Evolutionary conservation across 1,140 invertebrate species (phyloP), one percentile per base, ranked within the genome.

Genomic region (Penaeus japonicus): DNA sequence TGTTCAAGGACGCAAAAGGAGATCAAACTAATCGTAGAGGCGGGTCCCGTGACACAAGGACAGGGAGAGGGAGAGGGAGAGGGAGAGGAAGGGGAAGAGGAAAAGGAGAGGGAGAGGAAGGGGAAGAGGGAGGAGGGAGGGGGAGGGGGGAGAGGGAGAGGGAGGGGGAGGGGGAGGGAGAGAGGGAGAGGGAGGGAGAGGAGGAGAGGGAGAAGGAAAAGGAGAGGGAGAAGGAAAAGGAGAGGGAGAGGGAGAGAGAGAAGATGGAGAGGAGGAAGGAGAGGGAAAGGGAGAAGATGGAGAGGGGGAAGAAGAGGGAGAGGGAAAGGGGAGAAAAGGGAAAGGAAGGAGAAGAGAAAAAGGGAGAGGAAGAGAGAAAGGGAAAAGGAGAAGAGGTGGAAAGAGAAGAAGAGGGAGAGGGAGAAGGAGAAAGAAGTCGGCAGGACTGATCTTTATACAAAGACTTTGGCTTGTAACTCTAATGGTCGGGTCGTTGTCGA

Each of bases 351-450:
- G 57, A 59, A n/a, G n/a, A n/a, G n/a, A n/a, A 59, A n/a, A 59
- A n/a, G n/a, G 57, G n/a, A n/a, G n/a, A 83, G 83, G 84, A 90
- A 89, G 90, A 80, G 84, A 83, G 89, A 81, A 80, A 81, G 86
- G 89, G 80, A 85, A 62, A 87, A 91, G 30, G 84, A 55, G 54
- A 70, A 89, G 75, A 87, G 81, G 53, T 22, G 81, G 73, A 84
- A 70, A 53, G 80, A 79, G 87, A 84, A 70, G 54, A 82, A 86
- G 82, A 59, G 57, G n/a, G 57, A 59, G 57, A 59, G 57, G n/a
- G 57, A 59, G 57, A 59, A n/a, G n/a, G 57, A 59, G 57, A n/a
- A 59, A 59, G 57, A 59, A 59, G 57, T 59, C 57, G 57, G n/a
- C n/a, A n/a, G 57, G n/a, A 59, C n/a, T n/a, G n/a, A n/a, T n/a